Conservation (phyloP, 2,797 vertebrate species). For the Melopsittacus undulatus region DNA sequence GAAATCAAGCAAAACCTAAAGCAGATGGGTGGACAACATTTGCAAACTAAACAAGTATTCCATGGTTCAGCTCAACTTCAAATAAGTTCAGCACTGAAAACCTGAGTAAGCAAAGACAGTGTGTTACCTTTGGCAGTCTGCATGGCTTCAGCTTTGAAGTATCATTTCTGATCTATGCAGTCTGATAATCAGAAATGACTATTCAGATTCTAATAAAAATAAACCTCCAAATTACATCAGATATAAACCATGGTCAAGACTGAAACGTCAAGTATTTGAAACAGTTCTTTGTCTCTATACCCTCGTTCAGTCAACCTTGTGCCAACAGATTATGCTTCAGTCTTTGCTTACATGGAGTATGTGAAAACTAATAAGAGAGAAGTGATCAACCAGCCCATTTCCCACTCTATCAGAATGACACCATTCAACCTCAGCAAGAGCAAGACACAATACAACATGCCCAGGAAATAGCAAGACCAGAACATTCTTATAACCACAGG, state of each 20-base stretch:
- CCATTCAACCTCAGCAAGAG: not conserved
- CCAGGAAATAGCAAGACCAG: not conserved
- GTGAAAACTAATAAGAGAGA: not conserved
- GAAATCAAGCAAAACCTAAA: slow-evolving; percentile 54
- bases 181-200: slow-evolving; percentile 46
- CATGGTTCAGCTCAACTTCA: slow-evolving; percentile 35
- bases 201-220: slow-evolving; percentile 47
- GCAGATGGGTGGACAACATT: slow-evolving; percentile 42
- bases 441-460: not conserved
- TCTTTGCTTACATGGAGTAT: not conserved
- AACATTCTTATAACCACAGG: not conserved
- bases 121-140: slow-evolving; percentile 57
- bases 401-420: not conserved
- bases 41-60: slow-evolving; percentile 38
- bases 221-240: slow-evolving; percentile 25
- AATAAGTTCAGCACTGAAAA: not conserved
- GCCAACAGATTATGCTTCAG: not conserved
- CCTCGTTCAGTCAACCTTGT: not conserved
- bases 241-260: not conserved
- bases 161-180: slow-evolving; percentile 33
- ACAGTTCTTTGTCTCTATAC: not conserved
- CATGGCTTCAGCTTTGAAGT: not conserved
- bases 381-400: not conserved
- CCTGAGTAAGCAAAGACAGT: slow-evolving; percentile 36
- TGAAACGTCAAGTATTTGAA: not conserved